phyloP scores from a whole-genome alignment of 1,140 invertebrate genomes.

The Atta texana region DNA sequence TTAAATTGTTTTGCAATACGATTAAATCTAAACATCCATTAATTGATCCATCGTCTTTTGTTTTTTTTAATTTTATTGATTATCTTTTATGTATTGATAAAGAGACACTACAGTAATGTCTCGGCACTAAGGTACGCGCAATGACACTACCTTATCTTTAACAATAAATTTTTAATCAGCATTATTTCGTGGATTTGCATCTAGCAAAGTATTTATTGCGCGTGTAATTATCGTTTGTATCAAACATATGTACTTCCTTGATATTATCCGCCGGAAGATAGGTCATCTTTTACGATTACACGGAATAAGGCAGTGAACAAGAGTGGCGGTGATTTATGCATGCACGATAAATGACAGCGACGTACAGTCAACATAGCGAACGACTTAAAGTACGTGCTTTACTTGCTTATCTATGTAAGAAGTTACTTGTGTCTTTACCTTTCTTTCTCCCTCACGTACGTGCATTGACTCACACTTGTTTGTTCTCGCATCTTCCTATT shows the following conservation, averaged over 20 bases:
- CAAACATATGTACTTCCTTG: constrained; percentile 12
- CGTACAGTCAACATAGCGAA: constrained; percentile 37
- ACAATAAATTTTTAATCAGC: not conserved
- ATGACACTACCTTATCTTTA: not conserved
- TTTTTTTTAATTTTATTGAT: not conserved
- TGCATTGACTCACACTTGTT: constrained; percentile 48
- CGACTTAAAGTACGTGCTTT: constrained; percentile 46
- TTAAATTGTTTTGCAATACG: constrained; percentile 5
- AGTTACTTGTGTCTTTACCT: constrained; percentile 28
- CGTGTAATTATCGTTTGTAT: constrained; percentile 16
- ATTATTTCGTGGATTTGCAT: not conserved
- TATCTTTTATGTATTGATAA: not conserved
- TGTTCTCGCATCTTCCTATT: constrained; percentile 43
- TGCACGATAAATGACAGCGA: constrained; percentile 47
- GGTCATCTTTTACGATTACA: constrained; percentile 37
- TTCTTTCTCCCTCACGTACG: constrained; percentile 30
- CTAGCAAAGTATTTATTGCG: constrained; percentile 6
- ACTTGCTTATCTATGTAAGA: constrained; percentile 58
- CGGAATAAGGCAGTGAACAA: constrained; percentile 20
- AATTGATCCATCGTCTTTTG: not conserved
- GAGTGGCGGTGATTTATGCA: constrained; percentile 39
- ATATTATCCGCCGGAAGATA: constrained; percentile 53
- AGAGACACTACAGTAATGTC: too few relatives aligned
- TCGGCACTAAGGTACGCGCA: too few relatives aligned
- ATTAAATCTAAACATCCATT: not conserved